Evolutionary conservation across 2,797 vertebrate species (phyloP), one percentile per base, ranked within the genome.

Genomic region (Chelmon rostratus): DNA sequence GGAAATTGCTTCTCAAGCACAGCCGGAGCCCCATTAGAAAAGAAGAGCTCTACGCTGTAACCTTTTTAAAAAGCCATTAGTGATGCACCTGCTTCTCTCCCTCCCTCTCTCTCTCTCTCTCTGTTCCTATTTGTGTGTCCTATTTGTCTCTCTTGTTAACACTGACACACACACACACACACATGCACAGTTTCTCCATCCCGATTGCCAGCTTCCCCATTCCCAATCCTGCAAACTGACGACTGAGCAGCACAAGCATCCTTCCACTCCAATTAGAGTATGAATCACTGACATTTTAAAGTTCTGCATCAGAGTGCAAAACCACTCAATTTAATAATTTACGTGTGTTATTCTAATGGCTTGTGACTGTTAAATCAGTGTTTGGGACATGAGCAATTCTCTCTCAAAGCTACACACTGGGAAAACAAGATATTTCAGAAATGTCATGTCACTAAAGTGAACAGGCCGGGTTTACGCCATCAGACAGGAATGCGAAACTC

Each of bases 51-150:
- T 90, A 90, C 78, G 89, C 92, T 92, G 92, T 95, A 95, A 95
- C 94, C 93, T 95, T 95, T 95, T 95, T 94, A 95, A 95, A 95
- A 95, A 94, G 91, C 93, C 93, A 95, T 95, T 95, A 95, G 94
- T 90, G 93, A 93, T 93, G 91, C 93, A 94, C 92, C 93, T 93
- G 92, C 91, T 89, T 91, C 86, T 83, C 85, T 79, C 86, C 58
- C 79, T 70, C 79, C 57, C 71, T 79, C 72, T 71, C 73, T 78
- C 72, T 83, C 71, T 81, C 68, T 87, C 78, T 83, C 83, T 83
- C 68, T 85, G 19, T 80, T 79, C 75, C 83, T 88, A 78, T 84
- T 82, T 89, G 85, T 89, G 86, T 84, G 83, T 91, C 85, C 86
- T 89, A 88, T 93, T 93, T 93, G 90, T 94, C 91, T 91, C 90